Evolutionary conservation across 2,113 vertebrate species (phyloP).

Genomic region (Cyphomyrus discorhynchus): DNA sequence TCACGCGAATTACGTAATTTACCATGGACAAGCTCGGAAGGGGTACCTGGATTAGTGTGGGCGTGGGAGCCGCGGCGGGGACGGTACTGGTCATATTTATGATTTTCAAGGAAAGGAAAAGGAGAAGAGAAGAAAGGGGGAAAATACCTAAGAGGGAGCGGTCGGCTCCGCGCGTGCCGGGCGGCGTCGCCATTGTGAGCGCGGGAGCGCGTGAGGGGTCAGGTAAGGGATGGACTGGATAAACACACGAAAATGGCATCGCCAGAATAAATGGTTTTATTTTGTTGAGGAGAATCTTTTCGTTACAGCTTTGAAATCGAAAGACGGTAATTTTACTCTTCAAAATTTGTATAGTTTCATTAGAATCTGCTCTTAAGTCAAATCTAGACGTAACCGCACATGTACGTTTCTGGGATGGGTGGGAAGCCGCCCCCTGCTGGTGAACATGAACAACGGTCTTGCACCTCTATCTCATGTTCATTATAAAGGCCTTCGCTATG

Average conservation of each 20-base stretch:
- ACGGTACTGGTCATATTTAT: slow-evolving; percentile 51
- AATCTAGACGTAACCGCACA: not conserved
- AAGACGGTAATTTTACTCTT: not conserved
- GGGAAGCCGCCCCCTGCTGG: not conserved
- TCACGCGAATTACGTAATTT: not conserved
- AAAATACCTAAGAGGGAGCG: slow-evolving; percentile 12
- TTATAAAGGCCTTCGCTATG: not conserved
- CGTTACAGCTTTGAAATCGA: not conserved
- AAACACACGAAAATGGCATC: not conserved
- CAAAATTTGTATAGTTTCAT: not conserved
- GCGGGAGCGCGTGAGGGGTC: slow-evolving; percentile 25
- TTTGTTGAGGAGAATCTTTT: not conserved
- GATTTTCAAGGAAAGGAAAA: slow-evolving; percentile 43
- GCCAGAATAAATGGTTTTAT: not conserved
- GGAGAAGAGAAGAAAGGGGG: slow-evolving; percentile 33
- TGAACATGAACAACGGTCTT: not conserved
- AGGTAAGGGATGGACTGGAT: slow-evolving; percentile 30
- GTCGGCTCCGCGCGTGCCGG: not conserved
- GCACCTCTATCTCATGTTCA: not conserved
- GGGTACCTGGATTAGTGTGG: slow-evolving; percentile 46
- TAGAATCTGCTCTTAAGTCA: not conserved
- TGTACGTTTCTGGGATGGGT: not conserved
- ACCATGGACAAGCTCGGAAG: slow-evolving; percentile 39
- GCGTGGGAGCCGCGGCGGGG: slow-evolving; percentile 51
- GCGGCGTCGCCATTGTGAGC: not conserved